phyloP scores from a whole-genome alignment of 2,888 invertebrate genomes.

The Phoenoteleia sp. region DNA sequence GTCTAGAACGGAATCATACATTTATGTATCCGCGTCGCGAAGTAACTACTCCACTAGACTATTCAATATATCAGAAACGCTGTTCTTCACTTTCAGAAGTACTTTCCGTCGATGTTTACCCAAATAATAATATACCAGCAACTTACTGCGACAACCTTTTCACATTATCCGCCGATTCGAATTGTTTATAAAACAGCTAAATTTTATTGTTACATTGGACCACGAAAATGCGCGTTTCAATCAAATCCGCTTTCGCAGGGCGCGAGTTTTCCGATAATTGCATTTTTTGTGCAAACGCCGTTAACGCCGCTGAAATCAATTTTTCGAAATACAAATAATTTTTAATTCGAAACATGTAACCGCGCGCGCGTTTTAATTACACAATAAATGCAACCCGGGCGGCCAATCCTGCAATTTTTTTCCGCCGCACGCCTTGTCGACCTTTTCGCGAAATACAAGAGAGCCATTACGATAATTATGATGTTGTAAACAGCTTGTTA shows the following conservation, averaged over 20 bases:
- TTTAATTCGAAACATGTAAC: neutral
- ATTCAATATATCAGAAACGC: constrained; percentile 54
- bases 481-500: constrained; percentile 70
- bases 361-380: constrained; percentile 23
- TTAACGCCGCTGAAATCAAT: too few species aligned
- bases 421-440: neutral
- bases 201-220: too few species aligned
- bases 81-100: constrained; percentile 50
- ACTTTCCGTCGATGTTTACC: constrained; percentile 56
- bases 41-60: constrained; percentile 52
- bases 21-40: constrained; percentile 59
- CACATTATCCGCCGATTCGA: neutral
- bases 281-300: too few species aligned
- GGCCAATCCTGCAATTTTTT: constrained; percentile 33
- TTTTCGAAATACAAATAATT: neutral
- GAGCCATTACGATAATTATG: constrained; percentile 66
- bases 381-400: neutral
- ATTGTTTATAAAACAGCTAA: constrained; percentile 37
- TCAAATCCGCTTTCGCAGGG: too few species aligned
- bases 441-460: constrained; percentile 3
- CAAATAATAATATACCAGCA: constrained; percentile 38
- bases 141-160: constrained; percentile 31
- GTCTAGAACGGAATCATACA: constrained; percentile 56
- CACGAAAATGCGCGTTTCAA: too few species aligned
- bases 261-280: too few species aligned